phyloP scores from a whole-genome alignment of 2,888 invertebrate genomes.

The Noctua comes region DNA sequence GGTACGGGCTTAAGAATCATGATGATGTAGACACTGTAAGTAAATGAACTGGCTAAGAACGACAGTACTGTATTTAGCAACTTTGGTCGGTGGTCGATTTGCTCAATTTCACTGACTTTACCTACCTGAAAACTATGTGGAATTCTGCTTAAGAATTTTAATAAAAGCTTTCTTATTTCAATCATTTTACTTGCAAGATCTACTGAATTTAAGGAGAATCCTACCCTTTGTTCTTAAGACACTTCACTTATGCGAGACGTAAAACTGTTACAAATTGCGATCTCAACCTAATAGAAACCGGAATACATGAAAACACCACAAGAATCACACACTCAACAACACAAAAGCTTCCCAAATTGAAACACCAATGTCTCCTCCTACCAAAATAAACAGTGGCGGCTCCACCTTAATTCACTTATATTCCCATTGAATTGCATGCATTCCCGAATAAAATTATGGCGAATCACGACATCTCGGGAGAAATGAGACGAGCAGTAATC shows the following conservation, averaged over 20 bases:
- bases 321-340: conserved; percentile 6
- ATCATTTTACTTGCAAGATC: background rate
- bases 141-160: background rate
- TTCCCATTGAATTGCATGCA: conserved; percentile 78
- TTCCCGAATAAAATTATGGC: conserved; percentile 81
- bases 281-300: background rate
- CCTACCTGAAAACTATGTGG: background rate
- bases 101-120: background rate
- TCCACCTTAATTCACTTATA: conserved; percentile 83
- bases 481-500: conserved; percentile 85
- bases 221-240: background rate
- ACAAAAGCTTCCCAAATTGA: conserved; percentile 42
- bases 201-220: background rate
- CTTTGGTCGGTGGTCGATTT: background rate
- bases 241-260: background rate
- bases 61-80: background rate
- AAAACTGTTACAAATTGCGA: background rate
- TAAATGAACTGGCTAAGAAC: background rate
- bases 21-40: background rate
- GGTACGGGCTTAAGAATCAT: no score
- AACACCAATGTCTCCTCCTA: conserved; percentile 44
- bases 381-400: conserved; percentile 67
- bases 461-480: conserved; percentile 80
- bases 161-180: background rate
- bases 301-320: background rate